Evolutionary conservation across 2,113 vertebrate species (phyloP).

Genomic region (Cranoglanis bouderius): DNA sequence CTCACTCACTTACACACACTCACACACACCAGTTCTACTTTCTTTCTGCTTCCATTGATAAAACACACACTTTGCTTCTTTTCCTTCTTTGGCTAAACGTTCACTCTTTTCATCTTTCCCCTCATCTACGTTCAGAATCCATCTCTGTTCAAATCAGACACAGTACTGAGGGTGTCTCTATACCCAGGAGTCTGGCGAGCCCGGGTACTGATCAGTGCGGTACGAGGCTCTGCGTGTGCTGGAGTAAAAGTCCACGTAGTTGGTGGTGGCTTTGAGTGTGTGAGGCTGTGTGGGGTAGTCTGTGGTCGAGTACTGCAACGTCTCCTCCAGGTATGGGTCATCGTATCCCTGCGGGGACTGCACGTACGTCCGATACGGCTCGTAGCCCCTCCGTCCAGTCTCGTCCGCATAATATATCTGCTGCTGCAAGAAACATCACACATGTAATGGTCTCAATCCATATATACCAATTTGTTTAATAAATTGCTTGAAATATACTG

Average conservation of each 20-base stretch:
- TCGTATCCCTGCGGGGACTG: slow-evolving; percentile 92
- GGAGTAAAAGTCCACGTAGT: slow-evolving; percentile 97
- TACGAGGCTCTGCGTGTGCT: slow-evolving; percentile 90
- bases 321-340: slow-evolving; percentile 88
- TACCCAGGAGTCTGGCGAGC: slow-evolving; percentile 98
- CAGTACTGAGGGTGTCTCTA: slow-evolving; percentile 65
- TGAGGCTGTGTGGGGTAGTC: slow-evolving; percentile 85
- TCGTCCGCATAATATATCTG: slow-evolving; percentile 89
- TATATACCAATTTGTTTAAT: not conserved
- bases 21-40: not conserved
- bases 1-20: not conserved
- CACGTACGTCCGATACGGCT: slow-evolving; percentile 89
- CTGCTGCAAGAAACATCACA: slow-evolving; percentile 65
- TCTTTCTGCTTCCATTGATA: slow-evolving; percentile 26
- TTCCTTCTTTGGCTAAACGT: slow-evolving; percentile 30
- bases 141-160: slow-evolving; percentile 10
- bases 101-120: not conserved
- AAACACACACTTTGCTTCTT: slow-evolving; percentile 38
- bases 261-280: slow-evolving; percentile 90
- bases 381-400: slow-evolving; percentile 84
- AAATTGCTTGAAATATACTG: not conserved
- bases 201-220: slow-evolving; percentile 93
- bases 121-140: slow-evolving; percentile 22
- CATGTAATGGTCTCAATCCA: no score
- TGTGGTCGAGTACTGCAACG: slow-evolving; percentile 83